phyloP scores from a whole-genome alignment of 2,113 vertebrate species.

The Mustelus asterias region DNA sequence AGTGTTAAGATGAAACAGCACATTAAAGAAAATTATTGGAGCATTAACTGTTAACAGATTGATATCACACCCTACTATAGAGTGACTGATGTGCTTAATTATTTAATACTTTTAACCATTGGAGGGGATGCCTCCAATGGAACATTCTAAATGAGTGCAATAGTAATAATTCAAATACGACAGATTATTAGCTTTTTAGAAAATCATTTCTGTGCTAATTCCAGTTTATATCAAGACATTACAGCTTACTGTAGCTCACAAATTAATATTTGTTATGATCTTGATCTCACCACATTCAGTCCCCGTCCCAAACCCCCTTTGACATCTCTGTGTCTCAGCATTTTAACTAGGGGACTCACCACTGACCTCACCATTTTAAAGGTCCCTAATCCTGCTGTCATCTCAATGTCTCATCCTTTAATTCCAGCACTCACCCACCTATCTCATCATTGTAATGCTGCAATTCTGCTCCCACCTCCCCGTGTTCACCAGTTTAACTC shows the following conservation, averaged over 20 bases:
- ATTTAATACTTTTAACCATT: conserved; percentile 3
- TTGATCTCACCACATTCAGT: neutral
- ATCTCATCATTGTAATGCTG: neutral
- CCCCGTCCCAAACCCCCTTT: neutral
- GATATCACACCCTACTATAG: neutral
- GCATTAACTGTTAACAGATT: conserved; percentile 4
- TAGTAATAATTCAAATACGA: neutral
- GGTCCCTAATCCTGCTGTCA: neutral
- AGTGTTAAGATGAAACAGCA: neutral
- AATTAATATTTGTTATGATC: neutral
- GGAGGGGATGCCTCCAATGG: neutral
- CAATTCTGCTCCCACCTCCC: neutral
- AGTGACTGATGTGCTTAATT: conserved; percentile 15
- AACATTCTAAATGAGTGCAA: neutral
- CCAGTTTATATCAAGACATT: neutral
- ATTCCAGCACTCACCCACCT: neutral
- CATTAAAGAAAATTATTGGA: neutral
- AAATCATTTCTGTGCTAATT: neutral
- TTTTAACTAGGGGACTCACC: neutral
- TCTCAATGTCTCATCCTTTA: neutral
- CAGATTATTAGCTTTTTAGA: neutral
- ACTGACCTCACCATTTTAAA: neutral
- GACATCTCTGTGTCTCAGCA: neutral
- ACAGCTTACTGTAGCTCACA: neutral
- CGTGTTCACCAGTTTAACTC: neutral